These are phyloP conservation scores for Chunga burmeisteri DNA, from an alignment of 2,113 vertebrate genomes.

Conservation along the genomic window DNA sequence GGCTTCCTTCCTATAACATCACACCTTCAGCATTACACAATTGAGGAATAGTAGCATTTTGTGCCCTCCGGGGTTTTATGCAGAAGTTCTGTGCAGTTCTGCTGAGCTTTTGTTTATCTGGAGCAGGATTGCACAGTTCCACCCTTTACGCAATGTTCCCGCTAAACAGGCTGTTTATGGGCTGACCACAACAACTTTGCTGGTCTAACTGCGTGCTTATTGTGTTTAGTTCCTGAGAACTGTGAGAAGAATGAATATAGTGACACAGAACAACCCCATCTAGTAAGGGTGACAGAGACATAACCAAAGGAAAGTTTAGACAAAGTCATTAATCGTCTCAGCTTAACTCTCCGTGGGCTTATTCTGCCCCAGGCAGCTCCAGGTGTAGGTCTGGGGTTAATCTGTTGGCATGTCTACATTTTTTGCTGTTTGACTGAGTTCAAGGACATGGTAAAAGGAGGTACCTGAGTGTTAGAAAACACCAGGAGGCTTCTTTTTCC, in stretches of 20 bases:
- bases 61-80: background rate
- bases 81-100: background rate
- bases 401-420: background rate
- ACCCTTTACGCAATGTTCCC: background rate
- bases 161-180: background rate
- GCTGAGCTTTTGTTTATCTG: background rate
- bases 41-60: background rate
- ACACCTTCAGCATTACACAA: background rate
- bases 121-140: background rate
- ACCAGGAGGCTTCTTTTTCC: background rate
- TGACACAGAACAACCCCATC: background rate
- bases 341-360: background rate
- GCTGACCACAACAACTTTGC: background rate
- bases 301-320: background rate
- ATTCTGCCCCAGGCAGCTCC: background rate
- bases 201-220: background rate
- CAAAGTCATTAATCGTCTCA: background rate
- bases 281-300: background rate
- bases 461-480: background rate
- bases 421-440: background rate
- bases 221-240: background rate
- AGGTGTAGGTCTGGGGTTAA: background rate
- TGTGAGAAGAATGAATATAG: background rate
- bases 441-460: background rate
- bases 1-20: background rate